These are phyloP conservation scores for Benitochromis conjunctus DNA, from an alignment of 2,113 vertebrate genomes.

Conservation along the genomic window DNA sequence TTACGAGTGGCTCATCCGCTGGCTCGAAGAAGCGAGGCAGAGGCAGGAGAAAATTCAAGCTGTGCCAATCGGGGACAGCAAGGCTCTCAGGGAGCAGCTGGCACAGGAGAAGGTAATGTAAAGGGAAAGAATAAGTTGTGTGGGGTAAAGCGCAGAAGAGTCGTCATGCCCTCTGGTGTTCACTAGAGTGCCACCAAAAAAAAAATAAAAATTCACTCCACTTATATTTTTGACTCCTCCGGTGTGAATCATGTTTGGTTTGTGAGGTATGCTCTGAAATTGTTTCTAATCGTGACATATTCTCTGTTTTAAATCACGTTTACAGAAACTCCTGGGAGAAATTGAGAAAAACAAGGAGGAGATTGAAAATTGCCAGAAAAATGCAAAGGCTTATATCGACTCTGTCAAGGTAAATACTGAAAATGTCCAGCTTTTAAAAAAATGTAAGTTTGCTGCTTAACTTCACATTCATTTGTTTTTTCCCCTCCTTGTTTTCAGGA, in stretches of 20 bases:
- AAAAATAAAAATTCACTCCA: background rate
- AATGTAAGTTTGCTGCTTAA: fast-evolving
- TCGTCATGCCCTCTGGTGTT: background rate
- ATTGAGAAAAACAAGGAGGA: slow-evolving; percentile 84
- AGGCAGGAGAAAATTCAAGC: slow-evolving; percentile 87
- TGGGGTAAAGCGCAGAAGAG: background rate
- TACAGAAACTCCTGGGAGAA: slow-evolving; percentile 87
- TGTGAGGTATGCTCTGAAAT: background rate
- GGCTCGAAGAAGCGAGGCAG: slow-evolving; percentile 81
- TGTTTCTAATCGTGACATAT: background rate
- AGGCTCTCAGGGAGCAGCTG: slow-evolving; percentile 80
- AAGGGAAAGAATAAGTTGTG: background rate
- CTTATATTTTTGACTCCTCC: background rate
- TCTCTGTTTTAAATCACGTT: background rate
- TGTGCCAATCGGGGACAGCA: slow-evolving; percentile 72
- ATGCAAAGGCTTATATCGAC: slow-evolving; percentile 91
- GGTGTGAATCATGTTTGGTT: background rate
- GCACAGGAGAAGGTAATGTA: slow-evolving; percentile 83
- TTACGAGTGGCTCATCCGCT: slow-evolving; percentile 79
- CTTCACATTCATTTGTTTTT: background rate
- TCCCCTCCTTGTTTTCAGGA: slow-evolving; percentile 71
- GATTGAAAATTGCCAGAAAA: slow-evolving; percentile 86
- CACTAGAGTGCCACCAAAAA: background rate
- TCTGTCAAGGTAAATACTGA: slow-evolving; percentile 83
- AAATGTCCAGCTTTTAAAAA: background rate